Evolutionary conservation across 2,888 invertebrate species (phyloP).

Genomic region (Penaeus monodon): DNA sequence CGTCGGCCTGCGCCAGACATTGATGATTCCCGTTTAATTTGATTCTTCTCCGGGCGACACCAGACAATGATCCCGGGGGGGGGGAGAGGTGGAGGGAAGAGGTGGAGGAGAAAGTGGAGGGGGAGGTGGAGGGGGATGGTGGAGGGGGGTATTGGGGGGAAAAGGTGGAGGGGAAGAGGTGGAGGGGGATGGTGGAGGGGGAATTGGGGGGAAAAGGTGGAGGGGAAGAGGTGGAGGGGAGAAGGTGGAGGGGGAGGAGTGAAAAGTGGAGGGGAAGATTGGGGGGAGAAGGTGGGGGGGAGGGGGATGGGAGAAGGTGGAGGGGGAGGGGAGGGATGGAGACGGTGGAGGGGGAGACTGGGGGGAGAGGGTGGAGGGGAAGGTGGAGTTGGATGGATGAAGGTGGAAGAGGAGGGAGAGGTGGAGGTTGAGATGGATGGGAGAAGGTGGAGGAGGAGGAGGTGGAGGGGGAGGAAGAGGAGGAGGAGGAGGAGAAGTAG

Average conservation of each 20-base stretch:
- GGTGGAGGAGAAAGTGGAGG: not conserved
- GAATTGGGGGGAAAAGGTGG: not conserved
- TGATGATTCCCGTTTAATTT: too few relatives aligned
- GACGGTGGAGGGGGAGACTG: not conserved
- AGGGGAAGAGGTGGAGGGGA: not conserved
- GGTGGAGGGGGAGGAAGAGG: too few relatives aligned
- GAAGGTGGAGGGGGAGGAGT: not conserved
- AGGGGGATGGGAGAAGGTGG: not conserved
- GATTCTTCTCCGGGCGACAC: too few relatives aligned
- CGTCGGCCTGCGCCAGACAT: too few relatives aligned
- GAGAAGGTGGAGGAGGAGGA: not conserved
- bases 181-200: not conserved
- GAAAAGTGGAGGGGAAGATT: not conserved
- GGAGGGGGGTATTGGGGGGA: too few relatives aligned
- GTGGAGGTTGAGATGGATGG: not conserved
- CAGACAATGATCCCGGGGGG: too few relatives aligned
- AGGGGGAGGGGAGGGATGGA: not conserved
- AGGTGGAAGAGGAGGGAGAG: not conserved
- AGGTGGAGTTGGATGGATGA: not conserved
- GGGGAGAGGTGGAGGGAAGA: not conserved
- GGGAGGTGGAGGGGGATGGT: not conserved
- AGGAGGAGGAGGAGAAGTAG: rapidly evolving
- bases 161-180: too few relatives aligned
- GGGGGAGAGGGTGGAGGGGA: not conserved
- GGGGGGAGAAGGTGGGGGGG: not conserved